Evolutionary conservation across 2,888 invertebrate genomes (phyloP).

Genomic region (Drosophila emarginata): DNA sequence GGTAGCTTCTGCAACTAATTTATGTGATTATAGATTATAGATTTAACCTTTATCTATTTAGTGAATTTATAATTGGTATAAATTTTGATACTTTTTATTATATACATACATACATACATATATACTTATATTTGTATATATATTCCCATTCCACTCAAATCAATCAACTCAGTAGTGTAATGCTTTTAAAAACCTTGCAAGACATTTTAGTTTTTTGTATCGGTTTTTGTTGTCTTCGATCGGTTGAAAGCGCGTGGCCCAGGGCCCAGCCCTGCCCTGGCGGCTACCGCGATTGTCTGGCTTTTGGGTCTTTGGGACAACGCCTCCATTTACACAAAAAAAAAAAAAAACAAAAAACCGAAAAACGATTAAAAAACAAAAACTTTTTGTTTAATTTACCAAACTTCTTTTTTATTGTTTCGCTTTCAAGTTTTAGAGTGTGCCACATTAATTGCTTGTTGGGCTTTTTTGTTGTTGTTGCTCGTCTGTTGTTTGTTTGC

Average conservation of each 20-base stretch:
- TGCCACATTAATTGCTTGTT: conserved; percentile 75
- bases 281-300: conserved; percentile 5
- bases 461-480: conserved; percentile 8
- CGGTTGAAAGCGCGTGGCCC: neutral
- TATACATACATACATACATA: too few relatives aligned
- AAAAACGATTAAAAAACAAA: neutral
- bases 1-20: too few relatives aligned
- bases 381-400: conserved; percentile 16
- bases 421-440: conserved; percentile 59
- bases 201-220: conserved; percentile 22
- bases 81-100: too few relatives aligned
- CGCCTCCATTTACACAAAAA: conserved; percentile 70
- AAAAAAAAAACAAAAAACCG: conserved; percentile 53
- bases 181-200: too few relatives aligned
- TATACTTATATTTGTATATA: too few relatives aligned
- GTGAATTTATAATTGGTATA: too few relatives aligned
- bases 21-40: too few relatives aligned
- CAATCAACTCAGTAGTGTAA: too few relatives aligned
- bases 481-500: conserved; percentile 23
- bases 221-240: conserved; percentile 14
- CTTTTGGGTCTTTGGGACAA: conserved; percentile 10
- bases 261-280: neutral
- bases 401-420: conserved; percentile 50
- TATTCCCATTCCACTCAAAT: too few relatives aligned
- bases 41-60: too few relatives aligned